Percentiles rank a stretch among this genome's conserved stretches.
phyloP scores from a whole-genome alignment of 1,140 invertebrate genomes.

The Drosophila mauritiana region DNA sequence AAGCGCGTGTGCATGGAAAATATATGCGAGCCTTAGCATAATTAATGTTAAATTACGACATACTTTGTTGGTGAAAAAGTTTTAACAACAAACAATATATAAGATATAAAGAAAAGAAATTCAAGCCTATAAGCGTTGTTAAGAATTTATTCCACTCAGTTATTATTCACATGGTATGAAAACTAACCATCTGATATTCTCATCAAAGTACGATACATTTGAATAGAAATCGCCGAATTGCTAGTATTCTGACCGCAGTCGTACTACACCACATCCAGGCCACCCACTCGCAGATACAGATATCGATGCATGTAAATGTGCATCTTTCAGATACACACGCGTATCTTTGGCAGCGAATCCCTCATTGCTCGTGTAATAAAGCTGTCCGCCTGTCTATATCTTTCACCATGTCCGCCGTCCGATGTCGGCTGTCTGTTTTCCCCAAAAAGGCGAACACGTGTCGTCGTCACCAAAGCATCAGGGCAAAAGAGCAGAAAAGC shows the following conservation, averaged over 20 bases:
- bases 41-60: background rate
- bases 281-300: conserved; percentile 13
- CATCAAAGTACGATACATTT: background rate
- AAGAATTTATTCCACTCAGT: no score
- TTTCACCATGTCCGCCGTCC: conserved; percentile 17
- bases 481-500: conserved; percentile 19
- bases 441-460: conserved; percentile 69
- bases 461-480: conserved; percentile 64
- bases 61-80: background rate
- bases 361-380: conserved; percentile 51
- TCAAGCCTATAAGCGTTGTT: no score
- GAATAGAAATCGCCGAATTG: background rate
- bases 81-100: no score
- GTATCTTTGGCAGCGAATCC: conserved; percentile 31
- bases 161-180: no score
- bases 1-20: background rate
- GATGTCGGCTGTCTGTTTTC: conserved; percentile 37
- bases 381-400: conserved; percentile 26
- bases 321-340: conserved; percentile 33
- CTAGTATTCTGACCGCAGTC: background rate
- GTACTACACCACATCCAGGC: background rate
- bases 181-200: background rate
- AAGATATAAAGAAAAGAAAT: no score
- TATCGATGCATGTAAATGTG: conserved; percentile 19
- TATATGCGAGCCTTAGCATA: background rate